Evolutionary conservation across 2,888 invertebrate genomes (phyloP).

Genomic region (Oligia strigilis): DNA sequence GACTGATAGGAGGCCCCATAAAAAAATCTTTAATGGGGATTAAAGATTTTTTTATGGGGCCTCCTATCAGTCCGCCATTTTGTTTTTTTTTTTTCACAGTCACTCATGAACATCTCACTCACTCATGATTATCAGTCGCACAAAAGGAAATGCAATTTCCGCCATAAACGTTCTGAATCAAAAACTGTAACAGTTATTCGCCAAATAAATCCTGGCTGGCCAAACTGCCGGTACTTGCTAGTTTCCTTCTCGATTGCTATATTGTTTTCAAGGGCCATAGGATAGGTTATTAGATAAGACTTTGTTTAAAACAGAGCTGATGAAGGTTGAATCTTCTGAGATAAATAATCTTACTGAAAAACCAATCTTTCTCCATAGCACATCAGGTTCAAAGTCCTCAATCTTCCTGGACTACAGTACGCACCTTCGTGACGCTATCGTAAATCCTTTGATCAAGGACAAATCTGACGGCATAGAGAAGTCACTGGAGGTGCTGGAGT

Average conservation of each 20-base stretch:
- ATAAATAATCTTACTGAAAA: constrained; percentile 18
- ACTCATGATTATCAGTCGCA: not conserved
- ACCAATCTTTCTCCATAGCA: constrained; percentile 85
- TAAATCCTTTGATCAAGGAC: constrained; percentile 93
- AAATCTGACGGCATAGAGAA: constrained; percentile 93
- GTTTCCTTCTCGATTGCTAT: not conserved
- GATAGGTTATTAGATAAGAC: not conserved
- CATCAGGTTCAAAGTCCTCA: constrained; percentile 95
- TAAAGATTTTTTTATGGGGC: no score
- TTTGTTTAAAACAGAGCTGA: not conserved
- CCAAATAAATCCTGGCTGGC: not conserved
- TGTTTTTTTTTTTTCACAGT: not conserved
- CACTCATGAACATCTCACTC: not conserved
- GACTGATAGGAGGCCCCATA: no score
- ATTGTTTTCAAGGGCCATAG: not conserved
- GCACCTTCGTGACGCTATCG: constrained; percentile 93
- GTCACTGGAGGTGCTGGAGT: constrained; percentile 94
- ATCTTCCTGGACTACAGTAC: constrained; percentile 97
- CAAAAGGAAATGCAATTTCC: not conserved
- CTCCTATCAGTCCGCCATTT: no score
- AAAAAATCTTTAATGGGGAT: no score
- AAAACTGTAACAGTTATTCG: not conserved
- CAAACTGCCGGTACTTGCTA: not conserved
- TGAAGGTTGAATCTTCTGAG: not conserved
- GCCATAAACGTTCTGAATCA: not conserved